Evolutionary conservation across 2,888 invertebrate species (phyloP).

Genomic region (Caenorhabditis afra): DNA sequence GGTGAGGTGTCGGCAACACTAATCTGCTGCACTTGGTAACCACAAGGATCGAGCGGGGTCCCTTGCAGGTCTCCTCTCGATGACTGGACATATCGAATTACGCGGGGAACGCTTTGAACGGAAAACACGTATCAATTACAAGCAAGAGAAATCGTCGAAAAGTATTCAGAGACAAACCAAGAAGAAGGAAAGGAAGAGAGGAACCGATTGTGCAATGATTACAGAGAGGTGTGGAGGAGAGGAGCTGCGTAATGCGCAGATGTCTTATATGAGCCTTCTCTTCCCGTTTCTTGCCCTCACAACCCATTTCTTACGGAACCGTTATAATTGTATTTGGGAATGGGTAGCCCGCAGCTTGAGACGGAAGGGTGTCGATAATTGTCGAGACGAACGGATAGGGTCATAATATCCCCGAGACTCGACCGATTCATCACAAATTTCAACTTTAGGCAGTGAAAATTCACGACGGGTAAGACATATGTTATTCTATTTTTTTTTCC

Average conservation of each 20-base stretch:
- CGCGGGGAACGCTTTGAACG: constrained; percentile 55
- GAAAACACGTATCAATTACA: constrained; percentile 58
- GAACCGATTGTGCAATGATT: constrained; percentile 56
- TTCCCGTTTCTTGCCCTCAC: not conserved
- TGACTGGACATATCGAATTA: constrained; percentile 55
- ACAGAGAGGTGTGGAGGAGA: constrained; percentile 39
- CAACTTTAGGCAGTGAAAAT: not conserved
- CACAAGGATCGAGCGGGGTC: constrained; percentile 34
- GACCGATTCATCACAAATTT: not conserved
- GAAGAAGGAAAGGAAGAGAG: not conserved
- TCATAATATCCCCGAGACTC: constrained; percentile 25
- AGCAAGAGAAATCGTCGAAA: constrained; percentile 23
- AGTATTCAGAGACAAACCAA: constrained; percentile 3
- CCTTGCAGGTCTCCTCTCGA: constrained; percentile 31
- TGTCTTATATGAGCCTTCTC: constrained; percentile 50
- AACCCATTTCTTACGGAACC: constrained; percentile 54
- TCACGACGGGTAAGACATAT: too few species aligned
- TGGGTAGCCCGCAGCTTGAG: constrained; percentile 41
- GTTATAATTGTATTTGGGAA: constrained; percentile 64
- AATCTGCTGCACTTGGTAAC: constrained; percentile 56
- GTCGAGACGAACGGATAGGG: constrained; percentile 38
- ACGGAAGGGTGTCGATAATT: constrained; percentile 53
- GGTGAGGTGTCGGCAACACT: constrained; percentile 54
- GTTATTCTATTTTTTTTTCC: not conserved
- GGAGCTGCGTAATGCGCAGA: constrained; percentile 55